Evolutionary conservation across 1,140 invertebrate genomes (phyloP).

Genomic region (Paralvinella palmiformis): DNA sequence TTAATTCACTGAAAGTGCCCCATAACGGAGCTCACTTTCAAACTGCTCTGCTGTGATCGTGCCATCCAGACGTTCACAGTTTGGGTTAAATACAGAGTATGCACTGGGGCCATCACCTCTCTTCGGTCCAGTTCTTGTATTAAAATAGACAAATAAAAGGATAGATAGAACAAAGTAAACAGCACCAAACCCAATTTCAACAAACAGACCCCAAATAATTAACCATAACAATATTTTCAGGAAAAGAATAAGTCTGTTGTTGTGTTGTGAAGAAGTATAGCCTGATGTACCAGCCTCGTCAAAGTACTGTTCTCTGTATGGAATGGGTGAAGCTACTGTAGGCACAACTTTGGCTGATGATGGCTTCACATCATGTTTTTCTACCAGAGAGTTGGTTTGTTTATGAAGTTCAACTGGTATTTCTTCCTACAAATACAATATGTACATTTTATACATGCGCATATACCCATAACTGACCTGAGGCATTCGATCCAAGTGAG

Average conservation of each 20-base stretch:
- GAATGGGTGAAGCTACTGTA: too few relatives aligned
- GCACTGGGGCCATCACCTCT: slow-evolving; percentile 76
- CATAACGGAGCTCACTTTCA: slow-evolving; percentile 52
- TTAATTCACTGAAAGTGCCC: neutral
- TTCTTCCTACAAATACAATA: too few relatives aligned
- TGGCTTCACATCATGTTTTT: too few relatives aligned
- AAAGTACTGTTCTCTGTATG: too few relatives aligned
- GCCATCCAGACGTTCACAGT: slow-evolving; percentile 86
- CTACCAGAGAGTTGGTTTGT: too few relatives aligned
- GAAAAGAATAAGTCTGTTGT: neutral
- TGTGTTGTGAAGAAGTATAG: too few relatives aligned
- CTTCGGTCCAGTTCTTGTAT: slow-evolving; percentile 63
- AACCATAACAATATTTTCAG: slow-evolving; percentile 58
- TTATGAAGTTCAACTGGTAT: too few relatives aligned
- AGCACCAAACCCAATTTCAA: slow-evolving; percentile 80
- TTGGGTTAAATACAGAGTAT: slow-evolving; percentile 95
- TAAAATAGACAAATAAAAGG: slow-evolving; percentile 74
- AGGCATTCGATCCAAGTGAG: too few relatives aligned
- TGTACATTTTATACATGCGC: too few relatives aligned
- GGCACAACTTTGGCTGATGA: too few relatives aligned
- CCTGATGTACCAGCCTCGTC: neutral
- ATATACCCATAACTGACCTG: too few relatives aligned
- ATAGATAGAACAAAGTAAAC: slow-evolving; percentile 78
- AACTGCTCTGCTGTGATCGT: slow-evolving; percentile 93
- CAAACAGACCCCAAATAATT: slow-evolving; percentile 61